These are phyloP conservation scores for Melanargia galathea DNA, from an alignment of 2,888 invertebrate species.

Conservation along the genomic window DNA sequence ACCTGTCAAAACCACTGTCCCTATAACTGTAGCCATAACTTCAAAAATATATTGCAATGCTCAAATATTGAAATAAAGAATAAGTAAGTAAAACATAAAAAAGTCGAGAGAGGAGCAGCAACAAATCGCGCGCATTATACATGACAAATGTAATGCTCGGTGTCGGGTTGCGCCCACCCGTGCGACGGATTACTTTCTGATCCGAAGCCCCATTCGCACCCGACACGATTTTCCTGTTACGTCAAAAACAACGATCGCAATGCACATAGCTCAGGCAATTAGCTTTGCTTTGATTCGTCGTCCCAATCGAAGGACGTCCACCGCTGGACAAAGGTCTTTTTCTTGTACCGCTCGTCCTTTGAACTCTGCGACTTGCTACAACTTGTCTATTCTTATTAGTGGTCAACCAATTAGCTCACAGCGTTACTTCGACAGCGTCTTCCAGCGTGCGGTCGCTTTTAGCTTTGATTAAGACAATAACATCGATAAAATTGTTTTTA, in stretches of 20 bases:
- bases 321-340: too few species aligned
- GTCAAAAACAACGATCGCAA: constrained; percentile 14
- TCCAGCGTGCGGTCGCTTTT: too few species aligned
- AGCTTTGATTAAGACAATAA: too few species aligned
- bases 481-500: too few species aligned
- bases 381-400: too few species aligned
- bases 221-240: constrained; percentile 20
- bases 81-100: constrained; percentile 71
- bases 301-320: too few species aligned
- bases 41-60: constrained; percentile 61
- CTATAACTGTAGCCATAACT: constrained; percentile 63
- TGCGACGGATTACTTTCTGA: constrained; percentile 67
- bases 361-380: too few species aligned
- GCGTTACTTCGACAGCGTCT: too few species aligned
- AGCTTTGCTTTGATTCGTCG: background rate
- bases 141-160: constrained; percentile 81
- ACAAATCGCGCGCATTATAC: constrained; percentile 82
- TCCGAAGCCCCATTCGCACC: constrained; percentile 19
- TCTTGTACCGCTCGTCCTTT: too few species aligned
- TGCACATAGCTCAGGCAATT: too few species aligned
- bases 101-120: constrained; percentile 63
- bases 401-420: too few species aligned
- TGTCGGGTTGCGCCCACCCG: constrained; percentile 79
- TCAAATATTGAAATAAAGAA: constrained; percentile 76
- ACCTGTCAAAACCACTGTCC: constrained; percentile 19